Evolutionary conservation across 2,797 vertebrate species (phyloP).

Genomic region (Pangasius macronema): DNA sequence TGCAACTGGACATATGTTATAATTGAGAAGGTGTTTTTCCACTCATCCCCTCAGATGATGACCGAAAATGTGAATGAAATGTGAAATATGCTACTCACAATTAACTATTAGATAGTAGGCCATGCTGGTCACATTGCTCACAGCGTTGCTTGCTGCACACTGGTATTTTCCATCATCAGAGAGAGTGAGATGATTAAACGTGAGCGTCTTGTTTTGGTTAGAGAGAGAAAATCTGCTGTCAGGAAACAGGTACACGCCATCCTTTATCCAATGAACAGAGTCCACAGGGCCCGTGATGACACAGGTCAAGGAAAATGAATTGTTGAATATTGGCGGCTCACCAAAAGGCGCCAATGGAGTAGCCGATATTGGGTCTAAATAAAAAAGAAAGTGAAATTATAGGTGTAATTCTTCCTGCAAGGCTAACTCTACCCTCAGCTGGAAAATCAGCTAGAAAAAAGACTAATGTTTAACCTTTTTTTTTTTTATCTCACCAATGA

Average conservation of each 20-base stretch:
- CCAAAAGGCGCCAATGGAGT: slow-evolving; percentile 45
- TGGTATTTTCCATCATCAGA: slow-evolving; percentile 65
- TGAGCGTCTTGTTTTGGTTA: slow-evolving; percentile 62
- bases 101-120: slow-evolving; percentile 58
- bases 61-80: not conserved
- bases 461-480: not conserved
- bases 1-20: not conserved
- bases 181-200: slow-evolving; percentile 48
- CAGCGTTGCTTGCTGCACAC: slow-evolving; percentile 65
- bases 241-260: slow-evolving; percentile 44
- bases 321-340: slow-evolving; percentile 52
- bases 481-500: slow-evolving; percentile 57
- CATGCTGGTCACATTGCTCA: slow-evolving; percentile 66
- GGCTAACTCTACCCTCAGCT: not conserved
- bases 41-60: not conserved
- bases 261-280: slow-evolving; percentile 66
- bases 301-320: slow-evolving; percentile 64
- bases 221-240: slow-evolving; percentile 49
- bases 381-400: slow-evolving; percentile 34
- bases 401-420: not conserved
- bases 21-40: not conserved
- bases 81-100: slow-evolving; percentile 64
- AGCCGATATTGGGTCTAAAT: slow-evolving; percentile 62
- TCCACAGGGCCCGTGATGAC: slow-evolving; percentile 51
- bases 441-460: not conserved